Evolutionary conservation across 2,888 invertebrate species (phyloP).

Genomic region (Lypha dubia): DNA sequence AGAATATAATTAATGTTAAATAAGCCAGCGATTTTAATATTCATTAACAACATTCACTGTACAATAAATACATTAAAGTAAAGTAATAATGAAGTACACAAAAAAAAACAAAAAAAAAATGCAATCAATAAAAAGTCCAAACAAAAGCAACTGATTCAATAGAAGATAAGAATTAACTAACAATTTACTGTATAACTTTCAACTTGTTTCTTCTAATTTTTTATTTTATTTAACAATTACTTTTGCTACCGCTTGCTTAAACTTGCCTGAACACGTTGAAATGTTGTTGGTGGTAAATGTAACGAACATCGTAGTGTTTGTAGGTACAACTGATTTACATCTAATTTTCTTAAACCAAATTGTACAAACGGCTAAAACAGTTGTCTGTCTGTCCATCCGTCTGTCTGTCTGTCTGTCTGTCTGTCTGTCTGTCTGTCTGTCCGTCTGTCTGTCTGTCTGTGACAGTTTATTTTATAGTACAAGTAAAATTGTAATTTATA

Average conservation of each 20-base stretch:
- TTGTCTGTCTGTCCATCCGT: too few species aligned
- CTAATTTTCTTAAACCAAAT: slow-evolving; percentile 16
- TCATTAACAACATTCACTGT: slow-evolving; percentile 5
- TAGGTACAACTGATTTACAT: slow-evolving; percentile 18
- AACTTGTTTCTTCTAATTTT: slow-evolving; percentile 1
- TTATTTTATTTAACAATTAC: slow-evolving; percentile 15
- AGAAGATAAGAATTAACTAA: slow-evolving; percentile 28
- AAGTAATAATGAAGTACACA: not conserved
- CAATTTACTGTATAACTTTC: not conserved
- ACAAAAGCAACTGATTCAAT: slow-evolving; percentile 17
- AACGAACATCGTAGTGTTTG: not conserved
- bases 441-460: not conserved
- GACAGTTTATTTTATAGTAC: slow-evolving; percentile 42
- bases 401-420: not conserved
- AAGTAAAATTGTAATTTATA: slow-evolving; percentile 59
- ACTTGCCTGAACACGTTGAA: not conserved
- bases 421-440: not conserved
- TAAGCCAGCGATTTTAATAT: slow-evolving; percentile 21
- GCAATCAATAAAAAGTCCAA: slow-evolving; percentile 13
- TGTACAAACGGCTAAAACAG: not conserved
- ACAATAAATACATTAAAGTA: slow-evolving; percentile 7
- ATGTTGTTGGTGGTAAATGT: not conserved
- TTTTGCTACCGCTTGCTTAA: slow-evolving; percentile 12
- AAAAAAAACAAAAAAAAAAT: too few species aligned
- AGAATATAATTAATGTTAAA: slow-evolving; percentile 28